phyloP scores from a whole-genome alignment of 2,113 vertebrate species.

The Pseudorasbora parva region DNA sequence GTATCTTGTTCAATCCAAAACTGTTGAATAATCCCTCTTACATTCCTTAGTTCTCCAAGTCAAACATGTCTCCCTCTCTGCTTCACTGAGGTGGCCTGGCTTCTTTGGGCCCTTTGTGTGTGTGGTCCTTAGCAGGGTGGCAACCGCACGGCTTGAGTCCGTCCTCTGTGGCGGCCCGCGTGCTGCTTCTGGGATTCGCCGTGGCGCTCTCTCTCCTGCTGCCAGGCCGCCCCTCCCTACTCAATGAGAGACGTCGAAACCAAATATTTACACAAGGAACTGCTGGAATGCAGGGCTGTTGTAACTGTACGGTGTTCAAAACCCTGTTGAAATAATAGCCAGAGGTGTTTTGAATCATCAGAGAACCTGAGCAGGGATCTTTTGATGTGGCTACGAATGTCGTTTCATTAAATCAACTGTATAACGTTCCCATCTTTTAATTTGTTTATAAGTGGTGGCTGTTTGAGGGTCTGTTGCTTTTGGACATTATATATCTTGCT shows the following conservation, averaged over 20 bases:
- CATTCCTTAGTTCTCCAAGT: conserved; percentile 49
- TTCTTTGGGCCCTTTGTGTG: conserved; percentile 46
- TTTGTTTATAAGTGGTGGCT: conserved; percentile 15
- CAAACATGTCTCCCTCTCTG: conserved; percentile 51
- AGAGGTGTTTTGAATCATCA: conserved; percentile 49
- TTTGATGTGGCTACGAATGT: conserved; percentile 43
- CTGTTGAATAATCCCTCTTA: conserved; percentile 24
- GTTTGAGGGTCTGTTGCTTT: neutral
- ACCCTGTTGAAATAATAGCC: conserved; percentile 45
- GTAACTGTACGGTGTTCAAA: conserved; percentile 40
- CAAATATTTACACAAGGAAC: conserved; percentile 63
- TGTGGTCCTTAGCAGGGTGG: conserved; percentile 57
- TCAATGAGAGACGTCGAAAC: conserved; percentile 33
- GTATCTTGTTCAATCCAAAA: conserved; percentile 32
- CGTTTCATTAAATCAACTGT: conserved; percentile 31
- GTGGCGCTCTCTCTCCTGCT: conserved; percentile 17
- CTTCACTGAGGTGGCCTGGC: conserved; percentile 55
- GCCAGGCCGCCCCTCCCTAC: conserved; percentile 42
- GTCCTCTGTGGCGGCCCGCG: conserved; percentile 38
- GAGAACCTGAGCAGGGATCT: neutral
- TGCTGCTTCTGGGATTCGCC: conserved; percentile 34
- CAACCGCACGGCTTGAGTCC: conserved; percentile 42
- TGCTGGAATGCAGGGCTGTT: conserved; percentile 54
- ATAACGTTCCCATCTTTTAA: conserved; percentile 25
- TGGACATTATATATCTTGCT: neutral